Conservation (phyloP, 2,888 invertebrate species). For the Drosophila ezoana region DNA sequence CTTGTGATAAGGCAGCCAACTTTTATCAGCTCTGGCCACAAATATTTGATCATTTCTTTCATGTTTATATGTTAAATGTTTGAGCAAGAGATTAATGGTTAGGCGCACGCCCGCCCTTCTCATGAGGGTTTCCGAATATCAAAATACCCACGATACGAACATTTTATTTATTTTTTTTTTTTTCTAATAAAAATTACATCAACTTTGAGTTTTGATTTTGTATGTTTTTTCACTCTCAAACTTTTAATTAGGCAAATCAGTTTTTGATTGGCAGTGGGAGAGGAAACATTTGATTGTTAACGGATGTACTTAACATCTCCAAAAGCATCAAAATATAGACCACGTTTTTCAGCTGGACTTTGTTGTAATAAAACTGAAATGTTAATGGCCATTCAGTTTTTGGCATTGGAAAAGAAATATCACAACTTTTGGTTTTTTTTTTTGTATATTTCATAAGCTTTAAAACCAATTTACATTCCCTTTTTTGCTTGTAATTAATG, state of each 20-base stretch:
- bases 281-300: conserved; percentile 47
- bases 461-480: conserved; percentile 37
- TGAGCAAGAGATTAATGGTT: conserved; percentile 78
- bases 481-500: conserved; percentile 40
- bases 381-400: conserved; percentile 8
- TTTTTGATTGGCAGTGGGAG: conserved; percentile 45
- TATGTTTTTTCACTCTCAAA: conserved; percentile 34
- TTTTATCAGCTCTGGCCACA: conserved; percentile 65
- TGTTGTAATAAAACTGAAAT: conserved; percentile 1
- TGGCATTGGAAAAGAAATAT: conserved; percentile 28
- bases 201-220: conserved; percentile 15
- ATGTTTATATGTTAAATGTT: conserved; percentile 64
- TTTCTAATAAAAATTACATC: conserved; percentile 39
- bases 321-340: conserved; percentile 34
- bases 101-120: conserved; percentile 67
- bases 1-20: conserved; percentile 36
- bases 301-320: conserved; percentile 51
- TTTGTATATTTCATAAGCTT: not conserved
- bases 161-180: not conserved
- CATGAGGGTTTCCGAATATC: conserved; percentile 5
- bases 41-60: conserved; percentile 64
- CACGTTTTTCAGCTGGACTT: conserved; percentile 1
- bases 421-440: conserved; percentile 11
- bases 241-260: conserved; percentile 62
- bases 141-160: conserved; percentile 10